phyloP scores from a whole-genome alignment of 2,113 vertebrate genomes.

The Ptilonorhynchus violaceus region DNA sequence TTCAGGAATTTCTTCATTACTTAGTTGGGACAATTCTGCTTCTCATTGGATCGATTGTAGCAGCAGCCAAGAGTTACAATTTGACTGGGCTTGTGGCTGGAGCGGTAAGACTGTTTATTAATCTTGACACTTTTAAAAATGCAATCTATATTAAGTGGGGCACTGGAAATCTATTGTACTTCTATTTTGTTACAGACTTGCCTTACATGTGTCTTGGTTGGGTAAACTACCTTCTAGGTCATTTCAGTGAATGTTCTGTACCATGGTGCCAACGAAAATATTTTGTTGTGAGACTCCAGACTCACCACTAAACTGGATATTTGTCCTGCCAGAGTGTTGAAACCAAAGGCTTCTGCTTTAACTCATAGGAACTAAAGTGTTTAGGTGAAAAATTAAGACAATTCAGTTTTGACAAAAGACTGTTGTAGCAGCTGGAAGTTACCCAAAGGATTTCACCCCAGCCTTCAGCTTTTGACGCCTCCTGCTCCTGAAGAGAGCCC shows the following conservation, averaged over 20 bases:
- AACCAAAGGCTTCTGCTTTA: neutral
- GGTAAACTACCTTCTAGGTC: neutral
- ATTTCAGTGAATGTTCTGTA: neutral
- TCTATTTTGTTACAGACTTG: neutral
- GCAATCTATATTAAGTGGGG: neutral
- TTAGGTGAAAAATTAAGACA: neutral
- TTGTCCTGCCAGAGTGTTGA: neutral
- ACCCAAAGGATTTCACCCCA: neutral
- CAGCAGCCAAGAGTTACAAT: constrained; percentile 71
- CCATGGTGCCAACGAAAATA: neutral
- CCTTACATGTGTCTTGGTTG: neutral
- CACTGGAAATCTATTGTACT: neutral
- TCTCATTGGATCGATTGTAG: constrained; percentile 86
- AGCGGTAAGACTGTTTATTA: constrained; percentile 76
- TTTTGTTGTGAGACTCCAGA: neutral
- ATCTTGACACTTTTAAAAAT: neutral
- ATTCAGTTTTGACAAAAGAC: neutral
- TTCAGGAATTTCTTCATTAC: constrained; percentile 93
- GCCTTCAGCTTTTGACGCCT: accelerated
- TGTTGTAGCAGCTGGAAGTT: neutral
- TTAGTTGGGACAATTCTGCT: constrained; percentile 84
- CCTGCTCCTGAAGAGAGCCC: neutral
- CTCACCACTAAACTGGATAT: neutral
- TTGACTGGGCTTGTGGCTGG: constrained; percentile 77
- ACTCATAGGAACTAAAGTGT: neutral